Conservation (phyloP, 2,113 vertebrate genomes). For the Chlamydotis undulata region DNA sequence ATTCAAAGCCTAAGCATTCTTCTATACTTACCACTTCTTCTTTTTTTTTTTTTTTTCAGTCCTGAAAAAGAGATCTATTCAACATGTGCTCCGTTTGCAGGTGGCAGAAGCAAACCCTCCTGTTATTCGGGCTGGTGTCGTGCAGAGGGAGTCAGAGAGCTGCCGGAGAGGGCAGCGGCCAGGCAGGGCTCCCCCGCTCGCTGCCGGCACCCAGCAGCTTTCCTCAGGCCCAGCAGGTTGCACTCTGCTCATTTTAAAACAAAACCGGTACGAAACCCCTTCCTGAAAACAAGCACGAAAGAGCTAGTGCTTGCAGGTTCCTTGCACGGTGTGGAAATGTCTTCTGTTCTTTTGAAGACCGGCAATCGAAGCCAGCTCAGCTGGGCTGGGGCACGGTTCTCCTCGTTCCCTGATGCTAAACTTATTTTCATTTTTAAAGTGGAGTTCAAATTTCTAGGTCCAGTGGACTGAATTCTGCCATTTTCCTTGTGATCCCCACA, state of each 20-base stretch:
- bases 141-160: constrained; percentile 83
- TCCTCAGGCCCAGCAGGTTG: neutral
- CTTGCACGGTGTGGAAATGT: neutral
- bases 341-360: neutral
- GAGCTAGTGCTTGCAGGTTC: neutral
- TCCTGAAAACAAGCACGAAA: neutral
- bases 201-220: neutral
- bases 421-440: neutral
- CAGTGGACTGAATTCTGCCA: neutral
- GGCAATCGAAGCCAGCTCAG: neutral
- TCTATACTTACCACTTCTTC: neutral
- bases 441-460: neutral
- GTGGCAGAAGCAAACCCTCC: constrained; percentile 60
- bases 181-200: neutral
- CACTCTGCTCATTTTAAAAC: neutral
- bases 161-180: constrained; percentile 69
- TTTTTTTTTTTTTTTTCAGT: neutral
- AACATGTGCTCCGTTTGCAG: neutral
- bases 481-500: neutral
- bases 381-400: neutral
- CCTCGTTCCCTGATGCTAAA: neutral
- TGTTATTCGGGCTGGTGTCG: constrained; percentile 71
- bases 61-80: neutral
- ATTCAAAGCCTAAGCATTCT: neutral
- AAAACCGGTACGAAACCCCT: neutral